phyloP scores from a whole-genome alignment of 1,140 invertebrate species.

The Caenorhabditis inopinata region DNA sequence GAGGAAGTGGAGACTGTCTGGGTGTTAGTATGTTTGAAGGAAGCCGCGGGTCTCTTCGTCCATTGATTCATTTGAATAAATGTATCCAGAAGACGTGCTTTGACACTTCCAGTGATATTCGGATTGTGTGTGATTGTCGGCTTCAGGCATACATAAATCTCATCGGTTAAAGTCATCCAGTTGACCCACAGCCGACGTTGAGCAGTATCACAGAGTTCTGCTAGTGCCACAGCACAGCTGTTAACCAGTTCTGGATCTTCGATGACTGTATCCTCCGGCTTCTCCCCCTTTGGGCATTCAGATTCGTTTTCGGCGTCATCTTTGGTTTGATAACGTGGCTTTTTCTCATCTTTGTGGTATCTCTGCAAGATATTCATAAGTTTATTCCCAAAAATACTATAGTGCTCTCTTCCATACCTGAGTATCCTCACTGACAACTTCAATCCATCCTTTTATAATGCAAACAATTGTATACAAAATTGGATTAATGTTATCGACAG shows the following conservation, averaged over 20 bases:
- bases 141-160: neutral
- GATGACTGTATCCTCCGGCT: neutral
- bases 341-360: neutral
- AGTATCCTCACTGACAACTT: neutral
- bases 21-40: neutral
- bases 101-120: neutral
- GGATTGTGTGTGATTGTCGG: neutral
- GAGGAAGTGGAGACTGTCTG: neutral
- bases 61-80: conserved; percentile 8
- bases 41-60: neutral
- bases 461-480: neutral
- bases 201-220: neutral
- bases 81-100: neutral
- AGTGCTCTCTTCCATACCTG: no score
- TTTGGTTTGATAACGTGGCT: neutral
- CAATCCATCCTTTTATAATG: conserved; percentile 2
- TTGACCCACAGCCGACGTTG: neutral
- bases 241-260: neutral
- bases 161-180: neutral
- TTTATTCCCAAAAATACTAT: no score
- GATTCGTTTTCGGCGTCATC: neutral
- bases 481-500: neutral
- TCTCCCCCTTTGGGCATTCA: neutral
- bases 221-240: neutral
- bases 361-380: no score